Evolutionary conservation across 2,888 invertebrate genomes (phyloP).

Genomic region (Tipula unca): DNA sequence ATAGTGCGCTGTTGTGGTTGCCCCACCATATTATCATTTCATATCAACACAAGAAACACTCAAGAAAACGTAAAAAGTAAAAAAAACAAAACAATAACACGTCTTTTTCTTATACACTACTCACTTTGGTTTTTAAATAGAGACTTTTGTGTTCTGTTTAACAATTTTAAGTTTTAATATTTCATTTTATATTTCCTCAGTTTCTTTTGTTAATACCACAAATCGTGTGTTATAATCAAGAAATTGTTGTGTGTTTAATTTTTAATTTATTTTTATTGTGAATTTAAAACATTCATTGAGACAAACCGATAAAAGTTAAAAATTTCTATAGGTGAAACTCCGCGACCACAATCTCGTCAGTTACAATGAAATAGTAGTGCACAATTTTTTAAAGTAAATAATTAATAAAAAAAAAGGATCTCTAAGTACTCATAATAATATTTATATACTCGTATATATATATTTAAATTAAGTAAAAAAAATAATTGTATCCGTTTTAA

Average conservation of each 20-base stretch:
- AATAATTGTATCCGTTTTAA: background rate
- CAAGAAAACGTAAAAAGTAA: background rate
- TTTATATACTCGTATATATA: too few relatives aligned
- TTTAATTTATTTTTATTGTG: background rate
- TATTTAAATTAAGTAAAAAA: too few relatives aligned
- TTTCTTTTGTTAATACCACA: conserved; percentile 14
- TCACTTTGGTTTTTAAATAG: background rate
- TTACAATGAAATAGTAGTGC: background rate
- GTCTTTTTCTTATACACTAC: background rate
- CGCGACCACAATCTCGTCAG: background rate
- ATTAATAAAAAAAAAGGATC: background rate
- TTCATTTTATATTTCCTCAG: background rate
- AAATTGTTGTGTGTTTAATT: background rate
- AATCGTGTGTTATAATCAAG: background rate
- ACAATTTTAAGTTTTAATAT: background rate
- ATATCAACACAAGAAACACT: background rate
- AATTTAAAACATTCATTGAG: background rate
- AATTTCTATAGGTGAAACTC: background rate
- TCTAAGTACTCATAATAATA: background rate
- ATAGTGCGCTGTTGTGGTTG: background rate
- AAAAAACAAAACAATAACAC: background rate
- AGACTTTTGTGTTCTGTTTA: background rate
- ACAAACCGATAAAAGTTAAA: background rate
- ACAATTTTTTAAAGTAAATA: background rate
- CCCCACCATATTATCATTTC: background rate